phyloP scores from a whole-genome alignment of 2,888 invertebrate genomes.

The Hirudinaria manillensis region DNA sequence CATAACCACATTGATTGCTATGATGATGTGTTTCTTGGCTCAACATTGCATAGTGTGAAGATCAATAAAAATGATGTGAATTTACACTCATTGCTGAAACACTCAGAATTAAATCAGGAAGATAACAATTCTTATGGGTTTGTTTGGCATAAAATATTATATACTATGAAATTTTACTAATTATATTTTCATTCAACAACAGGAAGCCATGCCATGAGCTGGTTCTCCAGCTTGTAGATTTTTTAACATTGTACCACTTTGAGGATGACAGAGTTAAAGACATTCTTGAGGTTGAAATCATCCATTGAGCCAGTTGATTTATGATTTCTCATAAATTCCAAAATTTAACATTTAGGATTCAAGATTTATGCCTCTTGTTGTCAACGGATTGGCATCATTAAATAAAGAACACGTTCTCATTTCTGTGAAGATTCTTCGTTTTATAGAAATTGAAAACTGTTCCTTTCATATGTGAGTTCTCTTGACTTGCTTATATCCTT shows the following conservation, averaged over 20 bases:
- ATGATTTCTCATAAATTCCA: not conserved
- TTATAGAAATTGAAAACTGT: not conserved
- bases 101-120: too few species aligned
- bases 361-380: constrained; percentile 11
- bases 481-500: too few species aligned
- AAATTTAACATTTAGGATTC: not conserved
- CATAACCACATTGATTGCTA: too few species aligned
- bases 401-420: not conserved
- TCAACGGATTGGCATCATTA: not conserved
- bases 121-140: too few species aligned
- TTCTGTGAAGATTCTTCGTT: not conserved
- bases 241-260: not conserved
- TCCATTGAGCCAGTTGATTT: not conserved
- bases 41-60: too few species aligned
- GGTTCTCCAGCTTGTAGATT: constrained; percentile 3
- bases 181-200: too few species aligned
- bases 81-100: too few species aligned
- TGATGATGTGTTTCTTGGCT: too few species aligned
- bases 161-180: too few species aligned
- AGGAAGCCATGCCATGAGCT: not conserved
- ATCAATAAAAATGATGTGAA: too few species aligned
- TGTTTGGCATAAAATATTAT: too few species aligned
- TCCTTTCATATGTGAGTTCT: too few species aligned
- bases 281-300: not conserved
- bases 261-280: not conserved